Conservation (phyloP, 2,888 invertebrate species). For the Seira musarum region DNA sequence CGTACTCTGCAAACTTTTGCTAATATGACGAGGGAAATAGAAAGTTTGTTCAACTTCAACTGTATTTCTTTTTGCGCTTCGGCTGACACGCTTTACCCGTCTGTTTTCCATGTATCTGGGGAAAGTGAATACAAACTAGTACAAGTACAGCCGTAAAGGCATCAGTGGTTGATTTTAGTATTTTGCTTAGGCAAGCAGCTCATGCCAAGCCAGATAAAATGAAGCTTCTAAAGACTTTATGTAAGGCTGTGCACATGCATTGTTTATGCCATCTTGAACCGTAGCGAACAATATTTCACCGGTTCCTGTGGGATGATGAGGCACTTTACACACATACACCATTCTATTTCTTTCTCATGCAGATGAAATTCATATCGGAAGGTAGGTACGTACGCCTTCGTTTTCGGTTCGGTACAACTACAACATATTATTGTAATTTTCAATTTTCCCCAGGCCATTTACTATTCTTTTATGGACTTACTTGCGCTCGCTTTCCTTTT, state of each 20-base stretch:
- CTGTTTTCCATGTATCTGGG: background rate
- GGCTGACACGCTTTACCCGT: conserved; percentile 7
- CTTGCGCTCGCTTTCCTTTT: too few species aligned
- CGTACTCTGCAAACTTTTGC: background rate
- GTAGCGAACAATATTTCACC: conserved; percentile 34
- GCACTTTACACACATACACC: background rate
- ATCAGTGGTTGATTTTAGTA: background rate
- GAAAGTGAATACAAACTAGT: too few species aligned
- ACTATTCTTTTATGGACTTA: background rate
- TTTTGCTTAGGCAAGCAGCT: background rate
- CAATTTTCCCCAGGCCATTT: background rate
- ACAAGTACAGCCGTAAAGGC: background rate
- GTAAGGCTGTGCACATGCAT: conserved; percentile 32
- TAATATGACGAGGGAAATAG: conserved; percentile 18
- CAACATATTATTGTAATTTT: conserved; percentile 9
- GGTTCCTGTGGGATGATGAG: background rate
- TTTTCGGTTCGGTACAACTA: too few species aligned
- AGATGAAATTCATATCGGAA: background rate
- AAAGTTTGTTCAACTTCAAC: conserved; percentile 7
- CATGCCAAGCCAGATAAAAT: background rate
- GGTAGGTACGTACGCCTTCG: too few species aligned
- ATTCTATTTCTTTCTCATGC: background rate
- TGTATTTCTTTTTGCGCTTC: conserved; percentile 11
- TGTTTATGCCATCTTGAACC: conserved; percentile 50
- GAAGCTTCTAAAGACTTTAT: background rate